Conservation (phyloP, 2,888 invertebrate genomes). For the Catocala sponsa region DNA sequence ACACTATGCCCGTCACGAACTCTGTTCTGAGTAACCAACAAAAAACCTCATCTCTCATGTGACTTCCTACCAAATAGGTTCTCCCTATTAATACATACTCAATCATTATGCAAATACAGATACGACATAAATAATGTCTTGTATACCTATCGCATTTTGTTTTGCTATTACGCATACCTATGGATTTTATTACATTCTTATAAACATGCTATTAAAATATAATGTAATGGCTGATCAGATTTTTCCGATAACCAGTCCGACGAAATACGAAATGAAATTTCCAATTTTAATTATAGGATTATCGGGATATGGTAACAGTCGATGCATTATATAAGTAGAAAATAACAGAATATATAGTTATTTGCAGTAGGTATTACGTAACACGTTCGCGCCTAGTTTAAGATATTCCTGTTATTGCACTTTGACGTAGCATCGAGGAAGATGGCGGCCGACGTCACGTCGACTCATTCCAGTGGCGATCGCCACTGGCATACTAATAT, state of each 20-base stretch:
- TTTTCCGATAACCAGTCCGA: not conserved
- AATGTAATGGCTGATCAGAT: not conserved
- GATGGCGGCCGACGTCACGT: constrained; percentile 75
- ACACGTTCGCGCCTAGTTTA: constrained; percentile 45
- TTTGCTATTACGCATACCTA: not conserved
- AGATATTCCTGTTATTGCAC: constrained; percentile 76
- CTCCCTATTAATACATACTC: constrained; percentile 68
- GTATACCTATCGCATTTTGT: constrained; percentile 4
- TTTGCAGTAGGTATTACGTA: not conserved
- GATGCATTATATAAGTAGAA: not conserved
- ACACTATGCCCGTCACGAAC: constrained; percentile 71
- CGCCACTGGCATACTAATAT: constrained; percentile 84
- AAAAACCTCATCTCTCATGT: constrained; percentile 73
- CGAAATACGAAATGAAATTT: not conserved
- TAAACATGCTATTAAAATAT: not conserved
- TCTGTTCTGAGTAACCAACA: constrained; percentile 67
- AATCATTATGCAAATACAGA: constrained; percentile 56
- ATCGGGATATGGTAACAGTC: not conserved
- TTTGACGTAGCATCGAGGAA: constrained; percentile 73
- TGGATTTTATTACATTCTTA: not conserved
- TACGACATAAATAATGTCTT: constrained; percentile 13
- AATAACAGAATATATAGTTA: not conserved
- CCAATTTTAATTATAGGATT: not conserved
- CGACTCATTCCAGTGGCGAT: constrained; percentile 82
- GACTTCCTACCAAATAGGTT: constrained; percentile 70